Evolutionary conservation across 2,113 vertebrate species (phyloP).

Genomic region (Eptesicus fuscus): DNA sequence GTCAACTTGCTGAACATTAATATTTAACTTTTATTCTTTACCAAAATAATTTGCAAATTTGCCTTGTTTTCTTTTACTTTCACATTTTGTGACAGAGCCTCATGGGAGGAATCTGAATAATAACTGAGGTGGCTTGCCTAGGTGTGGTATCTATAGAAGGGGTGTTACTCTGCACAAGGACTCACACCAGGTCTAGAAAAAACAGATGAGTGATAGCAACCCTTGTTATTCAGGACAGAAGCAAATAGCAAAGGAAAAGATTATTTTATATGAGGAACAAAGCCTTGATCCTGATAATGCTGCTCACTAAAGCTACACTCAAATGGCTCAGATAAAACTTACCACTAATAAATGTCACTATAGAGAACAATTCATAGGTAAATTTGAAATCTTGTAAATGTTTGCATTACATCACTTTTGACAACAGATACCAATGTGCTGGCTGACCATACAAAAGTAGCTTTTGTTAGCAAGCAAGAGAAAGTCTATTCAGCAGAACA

Average conservation of each 20-base stretch:
- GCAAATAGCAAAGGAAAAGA: not conserved
- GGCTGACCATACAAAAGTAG: not conserved
- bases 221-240: not conserved
- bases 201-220: not conserved
- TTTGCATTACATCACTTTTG: not conserved
- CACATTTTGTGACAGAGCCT: not conserved
- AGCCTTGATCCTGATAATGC: not conserved
- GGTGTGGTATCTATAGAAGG: not conserved
- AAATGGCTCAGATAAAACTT: not conserved
- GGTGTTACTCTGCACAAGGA: not conserved
- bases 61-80: conserved; percentile 1
- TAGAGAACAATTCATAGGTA: not conserved
- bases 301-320: not conserved
- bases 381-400: not conserved
- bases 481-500: conserved; percentile 4
- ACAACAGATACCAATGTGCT: not conserved
- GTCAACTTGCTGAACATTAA: not conserved
- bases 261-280: not conserved
- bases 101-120: not conserved
- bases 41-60: not conserved
- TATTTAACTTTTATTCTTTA: not conserved
- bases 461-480: not conserved
- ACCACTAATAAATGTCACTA: not conserved
- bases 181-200: not conserved
- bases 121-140: not conserved